phyloP scores from a whole-genome alignment of 1,140 invertebrate genomes.

The Lordiphosa collinella region DNA sequence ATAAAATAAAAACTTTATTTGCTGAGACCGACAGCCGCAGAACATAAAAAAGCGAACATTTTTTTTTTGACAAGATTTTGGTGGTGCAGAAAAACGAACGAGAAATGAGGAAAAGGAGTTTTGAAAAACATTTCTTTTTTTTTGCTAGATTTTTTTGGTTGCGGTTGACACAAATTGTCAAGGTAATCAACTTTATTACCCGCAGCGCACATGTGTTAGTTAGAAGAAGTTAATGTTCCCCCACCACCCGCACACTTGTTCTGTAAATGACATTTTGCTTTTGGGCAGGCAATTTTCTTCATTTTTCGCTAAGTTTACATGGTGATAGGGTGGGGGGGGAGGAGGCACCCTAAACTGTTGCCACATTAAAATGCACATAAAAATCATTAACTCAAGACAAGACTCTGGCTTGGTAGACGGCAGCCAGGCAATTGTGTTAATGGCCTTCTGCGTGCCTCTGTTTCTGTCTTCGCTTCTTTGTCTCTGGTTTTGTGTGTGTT shows the following conservation, averaged over 20 bases:
- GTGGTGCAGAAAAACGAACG: neutral
- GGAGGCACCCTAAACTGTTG: slow-evolving; percentile 31
- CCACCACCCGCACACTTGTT: neutral
- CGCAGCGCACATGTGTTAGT: slow-evolving; percentile 37
- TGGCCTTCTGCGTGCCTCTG: slow-evolving; percentile 13
- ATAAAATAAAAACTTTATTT: slow-evolving; percentile 5
- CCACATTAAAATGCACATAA: slow-evolving; percentile 53
- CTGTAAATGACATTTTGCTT: slow-evolving; percentile 2
- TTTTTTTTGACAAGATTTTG: too few relatives aligned
- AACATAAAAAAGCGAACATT: neutral
- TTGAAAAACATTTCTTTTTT: neutral
- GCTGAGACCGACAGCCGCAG: slow-evolving; percentile 1
- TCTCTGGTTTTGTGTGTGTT: slow-evolving; percentile 9
- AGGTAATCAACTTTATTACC: slow-evolving; percentile 49
- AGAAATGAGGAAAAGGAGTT: neutral
- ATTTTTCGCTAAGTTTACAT: slow-evolving; percentile 35
- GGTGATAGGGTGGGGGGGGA: too few relatives aligned
- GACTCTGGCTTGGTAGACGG: neutral
- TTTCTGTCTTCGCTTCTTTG: neutral
- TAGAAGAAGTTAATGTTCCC: neutral
- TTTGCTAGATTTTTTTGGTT: neutral
- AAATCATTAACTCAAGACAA: slow-evolving; percentile 47
- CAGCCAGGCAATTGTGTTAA: slow-evolving; percentile 44
- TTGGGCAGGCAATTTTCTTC: slow-evolving; percentile 28
- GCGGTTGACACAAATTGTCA: slow-evolving; percentile 39